Percentiles rank a stretch among this genome's conserved stretches.
phyloP scores from a whole-genome alignment of 2,797 vertebrate species.

The Takifugu rubripes region DNA sequence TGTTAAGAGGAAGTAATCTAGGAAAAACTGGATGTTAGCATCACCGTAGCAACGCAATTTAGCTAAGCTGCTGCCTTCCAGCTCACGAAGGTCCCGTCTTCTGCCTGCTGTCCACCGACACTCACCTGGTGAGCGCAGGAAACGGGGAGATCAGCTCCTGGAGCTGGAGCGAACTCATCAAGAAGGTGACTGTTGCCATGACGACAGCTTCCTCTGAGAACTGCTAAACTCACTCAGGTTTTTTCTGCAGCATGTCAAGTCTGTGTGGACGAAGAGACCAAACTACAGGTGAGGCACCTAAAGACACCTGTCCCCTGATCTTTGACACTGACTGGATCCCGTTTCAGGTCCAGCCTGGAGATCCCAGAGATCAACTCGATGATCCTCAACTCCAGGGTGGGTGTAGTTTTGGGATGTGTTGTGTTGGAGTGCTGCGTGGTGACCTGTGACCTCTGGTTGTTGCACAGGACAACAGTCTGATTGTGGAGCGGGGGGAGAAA shows the following conservation, averaged over 20 bases:
- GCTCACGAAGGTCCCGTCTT: slow-evolving; percentile 86
- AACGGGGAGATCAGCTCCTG: slow-evolving; percentile 86
- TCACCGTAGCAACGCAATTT: too few relatives aligned
- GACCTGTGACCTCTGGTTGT: background rate
- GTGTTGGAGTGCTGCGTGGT: background rate
- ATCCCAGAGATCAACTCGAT: slow-evolving; percentile 89
- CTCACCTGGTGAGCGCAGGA: slow-evolving; percentile 75
- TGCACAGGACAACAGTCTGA: slow-evolving; percentile 83
- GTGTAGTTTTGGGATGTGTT: background rate
- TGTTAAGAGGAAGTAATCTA: too few relatives aligned
- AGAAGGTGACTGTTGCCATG: slow-evolving; percentile 70
- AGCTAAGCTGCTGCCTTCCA: slow-evolving; percentile 34
- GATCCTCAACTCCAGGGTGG: slow-evolving; percentile 75
- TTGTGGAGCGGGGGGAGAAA: slow-evolving; percentile 85
- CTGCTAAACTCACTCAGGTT: background rate
- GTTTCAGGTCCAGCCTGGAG: slow-evolving; percentile 81
- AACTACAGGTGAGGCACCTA: slow-evolving; percentile 78
- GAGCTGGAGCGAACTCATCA: slow-evolving; percentile 86
- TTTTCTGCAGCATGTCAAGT: slow-evolving; percentile 76
- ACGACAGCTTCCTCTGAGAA: background rate
- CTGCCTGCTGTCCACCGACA: slow-evolving; percentile 79
- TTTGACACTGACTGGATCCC: background rate
- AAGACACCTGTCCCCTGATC: background rate
- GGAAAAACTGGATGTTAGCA: background rate
- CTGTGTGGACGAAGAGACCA: slow-evolving; percentile 79